phyloP scores from a whole-genome alignment of 2,888 invertebrate genomes.

The Sepioteuthis lessoniana region DNA sequence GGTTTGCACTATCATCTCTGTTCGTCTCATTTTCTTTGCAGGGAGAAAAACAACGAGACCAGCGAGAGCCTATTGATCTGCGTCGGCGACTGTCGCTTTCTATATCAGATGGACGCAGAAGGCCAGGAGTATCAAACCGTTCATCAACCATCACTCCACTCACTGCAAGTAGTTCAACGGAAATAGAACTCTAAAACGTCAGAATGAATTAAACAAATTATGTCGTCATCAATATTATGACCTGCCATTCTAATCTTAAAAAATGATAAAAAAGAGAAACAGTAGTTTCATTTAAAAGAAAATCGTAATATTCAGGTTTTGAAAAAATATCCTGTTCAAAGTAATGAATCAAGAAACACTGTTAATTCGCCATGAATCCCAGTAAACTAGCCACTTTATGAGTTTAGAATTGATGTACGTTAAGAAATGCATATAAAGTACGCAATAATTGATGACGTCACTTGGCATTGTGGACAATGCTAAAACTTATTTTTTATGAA shows the following conservation, averaged over 20 bases:
- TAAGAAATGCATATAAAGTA: no score
- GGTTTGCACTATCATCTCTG: neutral
- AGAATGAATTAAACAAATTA: neutral
- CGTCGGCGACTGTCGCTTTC: neutral
- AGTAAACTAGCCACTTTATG: no score
- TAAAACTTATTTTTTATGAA: no score
- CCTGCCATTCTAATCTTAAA: neutral
- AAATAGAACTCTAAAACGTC: neutral
- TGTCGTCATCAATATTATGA: constrained; percentile 4
- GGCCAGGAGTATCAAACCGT: neutral
- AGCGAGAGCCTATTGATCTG: neutral
- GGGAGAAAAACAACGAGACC: neutral
- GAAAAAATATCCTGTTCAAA: no score
- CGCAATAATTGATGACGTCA: no score
- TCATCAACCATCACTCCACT: neutral
- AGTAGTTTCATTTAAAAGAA: no score
- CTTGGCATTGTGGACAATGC: no score
- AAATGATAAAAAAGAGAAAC: no score
- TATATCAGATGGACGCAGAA: neutral
- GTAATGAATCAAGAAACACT: no score
- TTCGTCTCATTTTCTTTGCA: neutral
- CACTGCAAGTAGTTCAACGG: neutral
- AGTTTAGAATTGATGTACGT: no score
- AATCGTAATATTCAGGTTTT: no score
- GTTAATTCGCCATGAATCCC: no score